Evolutionary conservation across 1,140 invertebrate species (phyloP).

Genomic region (Drosophila albomicans): DNA sequence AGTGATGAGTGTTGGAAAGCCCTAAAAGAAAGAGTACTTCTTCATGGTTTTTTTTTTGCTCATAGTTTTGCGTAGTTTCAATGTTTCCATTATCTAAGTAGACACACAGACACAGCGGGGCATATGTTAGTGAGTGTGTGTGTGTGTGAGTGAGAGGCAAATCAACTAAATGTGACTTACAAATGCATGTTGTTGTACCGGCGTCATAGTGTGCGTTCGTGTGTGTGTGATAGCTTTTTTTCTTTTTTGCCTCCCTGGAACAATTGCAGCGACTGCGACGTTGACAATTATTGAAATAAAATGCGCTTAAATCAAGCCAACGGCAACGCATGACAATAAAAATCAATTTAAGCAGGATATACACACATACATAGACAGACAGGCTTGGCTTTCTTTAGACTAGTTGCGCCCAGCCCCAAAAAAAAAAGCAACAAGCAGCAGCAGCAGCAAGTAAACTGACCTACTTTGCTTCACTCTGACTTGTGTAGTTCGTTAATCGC

Average conservation of each 20-base stretch:
- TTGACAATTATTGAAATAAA: conserved; percentile 35
- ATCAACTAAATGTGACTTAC: conserved; percentile 18
- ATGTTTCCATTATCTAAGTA: conserved; percentile 39
- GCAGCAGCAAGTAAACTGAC: conserved; percentile 41
- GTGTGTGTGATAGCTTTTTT: conserved; percentile 17
- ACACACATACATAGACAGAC: conserved; percentile 1
- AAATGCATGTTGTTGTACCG: conserved; percentile 35
- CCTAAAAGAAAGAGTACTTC: not conserved
- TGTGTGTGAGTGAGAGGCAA: not conserved
- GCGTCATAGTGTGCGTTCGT: conserved; percentile 22
- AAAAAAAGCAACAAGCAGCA: conserved; percentile 25
- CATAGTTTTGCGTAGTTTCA: conserved; percentile 28
- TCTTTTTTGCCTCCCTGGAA: conserved; percentile 3
- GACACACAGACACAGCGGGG: conserved; percentile 6
- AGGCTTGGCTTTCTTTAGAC: conserved; percentile 17
- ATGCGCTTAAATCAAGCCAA: conserved; percentile 29
- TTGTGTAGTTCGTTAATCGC: conserved; percentile 36
- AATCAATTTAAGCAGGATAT: conserved; percentile 46
- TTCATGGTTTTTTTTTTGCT: conserved; percentile 31
- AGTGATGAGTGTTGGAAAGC: conserved; percentile 35
- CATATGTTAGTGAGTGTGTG: conserved; percentile 4
- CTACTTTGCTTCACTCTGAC: conserved; percentile 62
- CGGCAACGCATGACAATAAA: conserved; percentile 41
- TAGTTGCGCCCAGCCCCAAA: conserved; percentile 40
- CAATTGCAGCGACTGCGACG: conserved; percentile 25